Conservation (phyloP, 2,113 vertebrate species). For the Quiscalus mexicanus region DNA sequence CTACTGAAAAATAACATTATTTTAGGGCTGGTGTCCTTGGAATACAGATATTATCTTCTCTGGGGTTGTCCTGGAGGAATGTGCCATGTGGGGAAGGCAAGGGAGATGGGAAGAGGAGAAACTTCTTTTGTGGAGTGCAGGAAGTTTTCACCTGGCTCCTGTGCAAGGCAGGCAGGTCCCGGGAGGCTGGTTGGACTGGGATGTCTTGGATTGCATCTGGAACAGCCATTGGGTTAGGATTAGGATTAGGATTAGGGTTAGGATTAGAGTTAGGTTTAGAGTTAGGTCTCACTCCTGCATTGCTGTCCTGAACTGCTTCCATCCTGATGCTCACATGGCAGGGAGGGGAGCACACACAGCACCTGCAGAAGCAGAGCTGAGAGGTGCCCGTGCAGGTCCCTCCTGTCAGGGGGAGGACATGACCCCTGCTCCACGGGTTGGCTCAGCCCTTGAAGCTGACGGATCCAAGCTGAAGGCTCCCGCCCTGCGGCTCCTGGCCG, state of each 20-base stretch:
- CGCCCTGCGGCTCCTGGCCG: rapidly evolving
- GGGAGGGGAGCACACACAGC: background rate
- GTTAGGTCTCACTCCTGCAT: background rate
- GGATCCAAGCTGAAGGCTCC: background rate
- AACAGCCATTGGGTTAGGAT: background rate
- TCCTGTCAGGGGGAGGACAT: rapidly evolving
- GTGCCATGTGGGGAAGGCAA: background rate
- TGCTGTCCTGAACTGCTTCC: rapidly evolving
- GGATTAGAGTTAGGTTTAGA: no score
- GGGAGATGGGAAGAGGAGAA: background rate
- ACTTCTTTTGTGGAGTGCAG: background rate
- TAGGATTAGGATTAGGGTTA: background rate
- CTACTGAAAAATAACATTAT: constrained; percentile 27
- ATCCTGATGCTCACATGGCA: rapidly evolving
- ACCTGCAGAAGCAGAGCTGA: rapidly evolving
- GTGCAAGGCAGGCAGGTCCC: no score
- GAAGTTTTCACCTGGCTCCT: background rate
- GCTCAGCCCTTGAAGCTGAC: rapidly evolving
- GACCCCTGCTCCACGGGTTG: rapidly evolving
- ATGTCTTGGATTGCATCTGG: background rate
- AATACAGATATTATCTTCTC: background rate
- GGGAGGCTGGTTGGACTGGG: background rate
- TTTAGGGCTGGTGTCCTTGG: background rate
- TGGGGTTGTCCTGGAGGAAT: background rate
- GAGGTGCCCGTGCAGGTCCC: background rate